Evolutionary conservation across 1,140 invertebrate genomes (phyloP), one percentile per base, ranked within the genome.

Genomic region (Eupeodes corollae): DNA sequence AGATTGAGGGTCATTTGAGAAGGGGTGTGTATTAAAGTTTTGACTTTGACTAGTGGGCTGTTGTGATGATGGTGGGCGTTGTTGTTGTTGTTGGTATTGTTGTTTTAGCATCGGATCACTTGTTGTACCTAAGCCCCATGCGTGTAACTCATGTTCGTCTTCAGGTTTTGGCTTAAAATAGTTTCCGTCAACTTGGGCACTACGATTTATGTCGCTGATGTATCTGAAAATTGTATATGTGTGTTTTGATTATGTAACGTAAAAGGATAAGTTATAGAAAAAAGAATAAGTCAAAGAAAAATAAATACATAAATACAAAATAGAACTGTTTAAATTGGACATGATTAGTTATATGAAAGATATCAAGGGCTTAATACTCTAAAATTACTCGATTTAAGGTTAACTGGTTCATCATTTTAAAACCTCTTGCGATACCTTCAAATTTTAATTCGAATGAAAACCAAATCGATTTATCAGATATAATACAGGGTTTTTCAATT

Each of bases 101-200:
- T 38, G 67, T 47, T 52, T 18, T 30, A 43, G 52, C 8, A 57
- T 51, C 32, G 31, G 35, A 19, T 51, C 50, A 1, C 56, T 58
- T 45, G 60, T 61, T 5, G 59, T 60, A 31, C 70, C 75, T 49
- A 77, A 61, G 42, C 76, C 75, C 75, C 76, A 79, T 26, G 72
- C 57, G 49, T 75, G 73, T 47, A 79, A 73, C 44, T 77, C 76
- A 50, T 75, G 73, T 5, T 68, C 69, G 52, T 76, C 74, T 37
- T 66, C 58, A 26, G 70, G 66, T 33, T 74, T 61, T 3, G 75
- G 75, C 49, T 74, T 75, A 59, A 76, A 77, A 47, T 54, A 56
- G 54, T 52, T 63, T 45, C 63, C 71, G 39, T 67, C 57, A 9
- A 73, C 68, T 54, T 76, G 73, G 40, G 75, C 75, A 53, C 72